A percentile compares a stretch with the other conserved stretches of the same genome.
Evolutionary conservation across 2,888 invertebrate genomes (phyloP).

Genomic region (Nephrotoma flavescens): DNA sequence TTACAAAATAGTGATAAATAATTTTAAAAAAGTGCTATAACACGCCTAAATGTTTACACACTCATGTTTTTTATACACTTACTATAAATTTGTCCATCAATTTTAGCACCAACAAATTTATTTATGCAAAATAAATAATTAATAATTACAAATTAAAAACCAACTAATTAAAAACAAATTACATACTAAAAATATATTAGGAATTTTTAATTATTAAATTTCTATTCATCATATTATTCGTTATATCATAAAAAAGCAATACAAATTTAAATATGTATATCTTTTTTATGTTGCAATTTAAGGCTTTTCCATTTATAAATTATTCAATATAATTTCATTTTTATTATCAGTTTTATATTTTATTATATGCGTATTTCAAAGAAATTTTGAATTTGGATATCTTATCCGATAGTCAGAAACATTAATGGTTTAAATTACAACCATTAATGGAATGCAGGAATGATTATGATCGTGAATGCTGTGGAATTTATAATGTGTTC

Average conservation of each 20-base stretch:
- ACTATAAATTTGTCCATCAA: neutral
- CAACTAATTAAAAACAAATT: neutral
- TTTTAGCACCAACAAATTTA: neutral
- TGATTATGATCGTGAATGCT: no score
- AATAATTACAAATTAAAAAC: neutral
- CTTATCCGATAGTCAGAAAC: no score
- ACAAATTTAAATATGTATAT: neutral
- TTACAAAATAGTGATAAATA: neutral
- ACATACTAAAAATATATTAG: neutral
- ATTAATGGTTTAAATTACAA: no score
- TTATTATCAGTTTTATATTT: neutral
- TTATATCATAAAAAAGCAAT: neutral
- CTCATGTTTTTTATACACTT: neutral
- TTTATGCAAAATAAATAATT: neutral
- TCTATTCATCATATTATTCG: neutral
- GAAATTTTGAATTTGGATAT: no score
- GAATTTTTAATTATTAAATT: neutral
- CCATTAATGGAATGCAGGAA: no score
- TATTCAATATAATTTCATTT: neutral
- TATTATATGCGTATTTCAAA: no score
- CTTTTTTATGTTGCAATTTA: neutral
- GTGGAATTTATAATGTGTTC: no score
- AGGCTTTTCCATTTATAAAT: neutral
- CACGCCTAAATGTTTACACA: neutral
- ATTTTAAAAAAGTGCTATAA: neutral